phyloP scores from a whole-genome alignment of 2,797 vertebrate species.

The Catamblyrhynchus diadema region DNA sequence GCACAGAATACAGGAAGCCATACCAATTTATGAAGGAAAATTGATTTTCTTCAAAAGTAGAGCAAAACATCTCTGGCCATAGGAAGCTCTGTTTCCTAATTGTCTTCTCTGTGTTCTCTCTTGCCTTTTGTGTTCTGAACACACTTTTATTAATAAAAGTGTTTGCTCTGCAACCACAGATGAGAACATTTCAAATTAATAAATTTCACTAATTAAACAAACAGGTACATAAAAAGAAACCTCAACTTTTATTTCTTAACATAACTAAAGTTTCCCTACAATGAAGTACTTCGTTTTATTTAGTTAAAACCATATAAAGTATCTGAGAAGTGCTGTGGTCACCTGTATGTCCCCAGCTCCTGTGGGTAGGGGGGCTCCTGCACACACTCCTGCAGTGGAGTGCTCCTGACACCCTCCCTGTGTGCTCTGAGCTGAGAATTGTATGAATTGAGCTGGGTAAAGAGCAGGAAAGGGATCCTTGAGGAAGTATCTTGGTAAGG shows the following conservation, averaged over 20 bases:
- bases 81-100: background rate
- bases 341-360: background rate
- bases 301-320: background rate
- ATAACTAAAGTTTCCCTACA: background rate
- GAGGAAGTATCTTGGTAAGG: background rate
- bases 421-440: background rate
- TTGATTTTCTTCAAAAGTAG: background rate
- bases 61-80: background rate
- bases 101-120: background rate
- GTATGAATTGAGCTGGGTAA: background rate
- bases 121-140: background rate
- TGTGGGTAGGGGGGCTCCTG: background rate
- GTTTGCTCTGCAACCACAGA: background rate
- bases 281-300: background rate
- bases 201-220: background rate
- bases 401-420: background rate
- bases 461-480: background rate
- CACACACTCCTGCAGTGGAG: accelerated
- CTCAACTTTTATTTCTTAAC: background rate
- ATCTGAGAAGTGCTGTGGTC: background rate
- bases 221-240: background rate
- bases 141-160: background rate
- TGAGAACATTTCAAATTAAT: background rate
- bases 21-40: background rate
- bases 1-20: background rate